Base-by-base conservation (phyloP, 2,113 vertebrate genomes). In the Raja brachyura region DNA sequence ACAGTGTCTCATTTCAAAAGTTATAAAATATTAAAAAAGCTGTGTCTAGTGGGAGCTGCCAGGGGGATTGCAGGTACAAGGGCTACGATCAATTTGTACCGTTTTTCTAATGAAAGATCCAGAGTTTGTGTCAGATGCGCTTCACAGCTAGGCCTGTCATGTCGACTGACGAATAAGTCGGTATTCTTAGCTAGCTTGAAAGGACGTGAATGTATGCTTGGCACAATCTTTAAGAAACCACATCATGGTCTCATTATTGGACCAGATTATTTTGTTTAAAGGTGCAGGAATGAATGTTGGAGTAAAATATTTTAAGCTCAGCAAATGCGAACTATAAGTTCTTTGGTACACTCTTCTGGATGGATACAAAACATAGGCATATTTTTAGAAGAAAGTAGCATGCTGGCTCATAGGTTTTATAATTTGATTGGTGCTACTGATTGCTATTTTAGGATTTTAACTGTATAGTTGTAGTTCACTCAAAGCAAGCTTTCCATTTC, bases 11-110 rank as follows among this genome's bases (percentile, higher is more conserved):
- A 92, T 92, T 92, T 92, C 90, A 92, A 68, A 92, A 92, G 33
- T 92, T 92, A 92, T 92, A 92, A 92, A 92, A 92, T 92, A 92
- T 92, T 92, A 68, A 92, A 92, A 92, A 73, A 92, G 90, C 90
- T 25, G 68, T 28, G 90, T 92, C 90, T 92, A 28, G 33, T 74
- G 90, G 90, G 90, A 92, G 33, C 90, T 74, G 90, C 90, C 22
- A 39, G 90, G 90, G 90, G 90, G 90, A 92, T 92, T 92, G 68
- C 90, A 92, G 90, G 90, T 92, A 92, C 90, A 92, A 92, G 90
- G 90, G 18, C 90, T 92, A 68, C 68, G 63, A 92, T 92, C 90
- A 92, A 92, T 92, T 92, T 92, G 90, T 73, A 92, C 90, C 66
- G 66, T 92, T 92, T 90, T 92, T 73, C 90, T 92, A 92, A 70